phyloP scores from a whole-genome alignment of 2,888 invertebrate genomes.

The Clepsis dumicolana region DNA sequence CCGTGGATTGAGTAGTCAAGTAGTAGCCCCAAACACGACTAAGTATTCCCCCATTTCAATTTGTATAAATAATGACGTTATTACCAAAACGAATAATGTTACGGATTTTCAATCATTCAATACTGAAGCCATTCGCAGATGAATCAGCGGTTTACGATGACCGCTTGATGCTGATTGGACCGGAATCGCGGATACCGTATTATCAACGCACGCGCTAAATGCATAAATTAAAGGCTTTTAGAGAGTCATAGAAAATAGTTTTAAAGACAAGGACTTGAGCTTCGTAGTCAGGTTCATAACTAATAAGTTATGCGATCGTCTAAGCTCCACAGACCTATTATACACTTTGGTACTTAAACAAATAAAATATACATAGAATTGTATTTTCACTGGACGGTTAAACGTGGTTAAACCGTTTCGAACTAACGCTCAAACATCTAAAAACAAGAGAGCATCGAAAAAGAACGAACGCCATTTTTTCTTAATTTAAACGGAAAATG shows the following conservation, averaged over 20 bases:
- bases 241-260: no score
- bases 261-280: no score
- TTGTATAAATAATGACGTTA: no score
- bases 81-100: background rate
- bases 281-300: no score
- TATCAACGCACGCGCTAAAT: conserved; percentile 20
- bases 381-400: background rate
- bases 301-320: no score
- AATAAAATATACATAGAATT: no score
- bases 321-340: no score
- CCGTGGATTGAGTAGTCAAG: no score
- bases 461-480: background rate
- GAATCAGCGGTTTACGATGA: conserved; percentile 30
- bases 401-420: background rate
- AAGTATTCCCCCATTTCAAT: no score
- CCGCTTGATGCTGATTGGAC: conserved; percentile 28
- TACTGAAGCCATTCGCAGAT: conserved; percentile 10
- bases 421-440: background rate
- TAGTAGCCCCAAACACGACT: no score
- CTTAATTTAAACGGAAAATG: conserved; percentile 15
- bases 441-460: background rate
- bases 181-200: conserved; percentile 4
- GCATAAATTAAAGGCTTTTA: background rate
- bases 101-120: background rate
- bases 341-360: no score